phyloP scores from a whole-genome alignment of 2,888 invertebrate genomes.

The Drosophila falleni region DNA sequence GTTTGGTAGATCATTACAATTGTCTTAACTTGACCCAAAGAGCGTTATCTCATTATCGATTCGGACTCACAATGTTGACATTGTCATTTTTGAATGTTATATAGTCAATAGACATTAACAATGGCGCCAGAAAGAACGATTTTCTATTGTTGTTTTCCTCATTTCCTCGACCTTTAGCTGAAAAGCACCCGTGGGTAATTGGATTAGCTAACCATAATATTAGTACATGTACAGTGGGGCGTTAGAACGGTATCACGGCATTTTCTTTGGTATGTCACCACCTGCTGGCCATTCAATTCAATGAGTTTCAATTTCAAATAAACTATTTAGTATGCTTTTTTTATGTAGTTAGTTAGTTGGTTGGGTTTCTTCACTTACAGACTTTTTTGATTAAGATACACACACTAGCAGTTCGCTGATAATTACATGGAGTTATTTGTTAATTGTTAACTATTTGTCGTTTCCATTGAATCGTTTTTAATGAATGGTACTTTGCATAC shows the following conservation, averaged over 20 bases:
- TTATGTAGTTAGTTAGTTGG: conserved; percentile 26
- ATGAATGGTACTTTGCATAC: conserved; percentile 80
- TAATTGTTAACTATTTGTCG: conserved; percentile 43
- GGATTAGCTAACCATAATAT: conserved; percentile 66
- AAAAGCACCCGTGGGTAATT: conserved; percentile 50
- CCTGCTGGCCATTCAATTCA: conserved; percentile 74
- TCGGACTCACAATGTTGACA: conserved; percentile 56
- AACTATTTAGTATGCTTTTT: conserved; percentile 4
- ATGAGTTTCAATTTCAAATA: conserved; percentile 56
- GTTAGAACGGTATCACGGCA: conserved; percentile 38
- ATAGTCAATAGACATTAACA: conserved; percentile 24
- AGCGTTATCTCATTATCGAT: conserved; percentile 46
- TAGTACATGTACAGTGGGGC: conserved; percentile 12
- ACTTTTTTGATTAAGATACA: conserved; percentile 83
- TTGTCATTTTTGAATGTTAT: conserved; percentile 70
- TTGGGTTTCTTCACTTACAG: conserved; percentile 64
- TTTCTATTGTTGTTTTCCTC: conserved; percentile 31
- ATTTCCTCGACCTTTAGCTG: conserved; percentile 65
- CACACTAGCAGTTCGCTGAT: conserved; percentile 70
- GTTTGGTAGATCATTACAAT: neutral
- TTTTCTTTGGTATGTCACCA: conserved; percentile 54
- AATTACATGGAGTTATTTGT: conserved; percentile 33
- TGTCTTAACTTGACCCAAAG: conserved; percentile 2
- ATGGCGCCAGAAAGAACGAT: conserved; percentile 61
- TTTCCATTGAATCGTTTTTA: conserved; percentile 61